Evolutionary conservation across 37 sponge, comb jelly and placozoan genomes (phyloP).

Genomic region (Bolinopsis microptera): DNA sequence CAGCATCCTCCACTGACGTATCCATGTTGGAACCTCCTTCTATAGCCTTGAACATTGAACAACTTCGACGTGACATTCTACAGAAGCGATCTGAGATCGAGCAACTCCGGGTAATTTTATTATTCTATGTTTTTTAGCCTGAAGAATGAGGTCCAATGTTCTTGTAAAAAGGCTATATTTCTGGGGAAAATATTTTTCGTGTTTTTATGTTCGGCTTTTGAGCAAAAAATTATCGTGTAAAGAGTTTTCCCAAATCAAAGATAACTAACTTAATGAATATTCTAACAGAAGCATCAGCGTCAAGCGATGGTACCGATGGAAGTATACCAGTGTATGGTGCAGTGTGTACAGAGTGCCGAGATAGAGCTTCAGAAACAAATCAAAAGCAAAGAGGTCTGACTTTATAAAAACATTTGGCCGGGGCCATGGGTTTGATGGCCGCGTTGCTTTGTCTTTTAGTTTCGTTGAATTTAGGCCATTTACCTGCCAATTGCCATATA

Average conservation of each 20-base stretch:
- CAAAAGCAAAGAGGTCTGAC: constrained; percentile 48
- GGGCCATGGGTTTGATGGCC: not conserved
- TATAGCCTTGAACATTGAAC: not conserved
- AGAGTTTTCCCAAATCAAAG: no score
- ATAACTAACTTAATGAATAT: no score
- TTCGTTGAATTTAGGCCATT: not conserved
- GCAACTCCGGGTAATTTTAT: not conserved
- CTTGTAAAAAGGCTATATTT: no score
- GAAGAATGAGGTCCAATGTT: no score
- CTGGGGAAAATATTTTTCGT: no score
- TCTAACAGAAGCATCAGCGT: constrained; percentile 24
- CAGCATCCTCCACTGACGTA: not conserved
- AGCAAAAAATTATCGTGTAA: no score
- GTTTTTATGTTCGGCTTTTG: no score
- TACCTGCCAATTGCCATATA: not conserved
- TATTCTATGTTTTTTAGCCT: no score
- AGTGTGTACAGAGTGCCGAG: constrained; percentile 66
- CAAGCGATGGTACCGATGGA: constrained; percentile 56
- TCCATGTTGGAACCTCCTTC: not conserved
- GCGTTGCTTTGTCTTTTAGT: no score
- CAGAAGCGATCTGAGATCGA: constrained; percentile 36
- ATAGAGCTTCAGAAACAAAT: constrained; percentile 34
- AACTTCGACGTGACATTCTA: not conserved
- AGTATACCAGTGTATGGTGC: constrained; percentile 65
- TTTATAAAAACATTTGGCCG: no score